Conservation (phyloP, 2,888 invertebrate species). For the Drosophila neotestacea region DNA sequence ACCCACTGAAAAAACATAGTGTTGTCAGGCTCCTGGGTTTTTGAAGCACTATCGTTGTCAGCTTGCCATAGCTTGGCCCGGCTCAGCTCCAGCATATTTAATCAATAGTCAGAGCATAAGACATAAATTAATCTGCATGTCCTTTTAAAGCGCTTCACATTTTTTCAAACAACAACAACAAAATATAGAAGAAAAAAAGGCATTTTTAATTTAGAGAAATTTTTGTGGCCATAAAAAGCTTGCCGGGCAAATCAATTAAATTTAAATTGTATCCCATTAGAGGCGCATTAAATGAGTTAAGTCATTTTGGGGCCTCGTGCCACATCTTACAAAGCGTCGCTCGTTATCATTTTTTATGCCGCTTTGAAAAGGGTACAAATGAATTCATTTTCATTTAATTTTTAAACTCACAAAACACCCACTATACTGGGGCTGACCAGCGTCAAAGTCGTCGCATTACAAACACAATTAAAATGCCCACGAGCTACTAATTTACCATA, state of each 20-base stretch:
- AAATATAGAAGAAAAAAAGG: conserved; percentile 29
- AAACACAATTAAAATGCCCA: conserved; percentile 80
- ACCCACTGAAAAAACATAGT: conserved; percentile 66
- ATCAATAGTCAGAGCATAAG: conserved; percentile 65
- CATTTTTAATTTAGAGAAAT: conserved; percentile 73
- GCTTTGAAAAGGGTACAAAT: conserved; percentile 77
- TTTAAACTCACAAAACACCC: conserved; percentile 66
- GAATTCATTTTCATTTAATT: conserved; percentile 78
- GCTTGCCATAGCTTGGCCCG: conserved; percentile 7
- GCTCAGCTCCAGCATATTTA: conserved; percentile 61
- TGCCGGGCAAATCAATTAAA: conserved; percentile 77
- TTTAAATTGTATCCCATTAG: conserved; percentile 81
- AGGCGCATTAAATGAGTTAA: conserved; percentile 79
- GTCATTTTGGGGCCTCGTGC: conserved; percentile 62
- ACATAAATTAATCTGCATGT: conserved; percentile 69
- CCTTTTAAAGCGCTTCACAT: conserved; percentile 61
- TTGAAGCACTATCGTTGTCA: conserved; percentile 55
- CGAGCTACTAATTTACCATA: conserved; percentile 78
- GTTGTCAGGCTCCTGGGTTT: conserved; percentile 66
- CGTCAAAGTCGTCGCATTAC: conserved; percentile 63
- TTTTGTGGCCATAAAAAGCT: conserved; percentile 67
- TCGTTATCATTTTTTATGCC: conserved; percentile 70
- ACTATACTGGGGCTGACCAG: conserved; percentile 27
- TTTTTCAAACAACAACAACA: conserved; percentile 21
- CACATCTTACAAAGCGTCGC: conserved; percentile 57